Evolutionary conservation across 2,888 invertebrate genomes (phyloP).

Genomic region (Homarus gammarus): DNA sequence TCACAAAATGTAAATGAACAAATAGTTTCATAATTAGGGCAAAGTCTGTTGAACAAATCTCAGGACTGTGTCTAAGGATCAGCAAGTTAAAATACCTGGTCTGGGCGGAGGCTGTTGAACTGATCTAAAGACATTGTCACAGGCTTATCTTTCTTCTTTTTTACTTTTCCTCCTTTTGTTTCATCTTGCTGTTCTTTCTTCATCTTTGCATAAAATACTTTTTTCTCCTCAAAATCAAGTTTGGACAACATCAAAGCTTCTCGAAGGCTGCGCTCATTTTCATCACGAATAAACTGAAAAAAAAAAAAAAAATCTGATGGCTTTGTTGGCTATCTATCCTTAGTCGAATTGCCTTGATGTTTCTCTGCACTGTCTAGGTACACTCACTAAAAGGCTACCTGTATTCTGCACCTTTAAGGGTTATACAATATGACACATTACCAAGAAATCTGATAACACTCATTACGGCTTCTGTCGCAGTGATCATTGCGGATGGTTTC

Average conservation of each 20-base stretch:
- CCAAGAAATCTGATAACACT: background rate
- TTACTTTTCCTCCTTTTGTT: conserved; percentile 79
- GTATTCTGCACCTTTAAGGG: background rate
- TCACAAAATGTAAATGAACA: too few species aligned
- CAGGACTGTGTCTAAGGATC: too few species aligned
- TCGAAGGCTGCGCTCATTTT: conserved; percentile 82
- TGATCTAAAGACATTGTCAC: conserved; percentile 86
- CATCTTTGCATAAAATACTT: conserved; percentile 80
- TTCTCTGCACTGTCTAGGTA: background rate
- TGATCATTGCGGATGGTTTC: background rate
- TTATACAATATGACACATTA: background rate
- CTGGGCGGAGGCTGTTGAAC: conserved; percentile 81
- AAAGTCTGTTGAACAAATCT: too few species aligned
- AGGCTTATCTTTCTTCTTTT: conserved; percentile 84
- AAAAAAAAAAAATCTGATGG: conserved; percentile 12
- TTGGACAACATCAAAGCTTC: conserved; percentile 88
- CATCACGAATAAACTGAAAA: conserved; percentile 82
- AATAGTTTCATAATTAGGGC: too few species aligned
- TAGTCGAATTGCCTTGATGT: background rate
- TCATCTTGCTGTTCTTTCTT: conserved; percentile 77
- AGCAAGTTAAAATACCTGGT: conserved; percentile 67
- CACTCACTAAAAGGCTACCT: too few species aligned
- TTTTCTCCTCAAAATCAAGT: conserved; percentile 85
- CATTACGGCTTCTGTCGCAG: background rate
- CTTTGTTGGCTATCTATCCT: too few species aligned